A percentile compares a stretch with the other conserved stretches of the same genome.
These are phyloP conservation scores for Shargacucullia verbasci DNA, from an alignment of 2,888 invertebrate species.

Conservation along the genomic window DNA sequence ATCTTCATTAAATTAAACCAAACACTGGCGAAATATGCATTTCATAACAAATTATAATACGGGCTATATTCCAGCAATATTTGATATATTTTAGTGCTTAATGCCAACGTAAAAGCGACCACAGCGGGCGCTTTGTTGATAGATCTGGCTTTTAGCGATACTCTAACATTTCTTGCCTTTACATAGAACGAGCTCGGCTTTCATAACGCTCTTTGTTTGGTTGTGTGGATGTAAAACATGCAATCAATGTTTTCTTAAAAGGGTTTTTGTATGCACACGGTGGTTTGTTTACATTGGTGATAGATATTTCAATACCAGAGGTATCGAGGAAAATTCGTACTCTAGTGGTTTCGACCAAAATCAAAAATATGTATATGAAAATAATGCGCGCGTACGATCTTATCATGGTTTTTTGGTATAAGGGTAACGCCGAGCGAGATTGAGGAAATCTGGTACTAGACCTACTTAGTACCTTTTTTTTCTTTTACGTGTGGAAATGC, in stretches of 20 bases:
- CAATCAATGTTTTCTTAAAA: constrained; percentile 64
- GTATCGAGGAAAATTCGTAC: too few relatives aligned
- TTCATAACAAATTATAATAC: constrained; percentile 13
- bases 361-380: too few relatives aligned
- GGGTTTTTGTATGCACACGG: constrained; percentile 27
- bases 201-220: constrained; percentile 69
- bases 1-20: too few relatives aligned
- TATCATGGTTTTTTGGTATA: too few relatives aligned
- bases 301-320: too few relatives aligned
- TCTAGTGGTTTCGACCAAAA: too few relatives aligned
- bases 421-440: too few relatives aligned
- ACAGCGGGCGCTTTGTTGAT: constrained; percentile 64
- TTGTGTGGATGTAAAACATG: constrained; percentile 58
- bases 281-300: constrained; percentile 1
- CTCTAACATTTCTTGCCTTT: constrained; percentile 63
- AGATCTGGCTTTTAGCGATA: constrained; percentile 72
- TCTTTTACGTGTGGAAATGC: too few relatives aligned
- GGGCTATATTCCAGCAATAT: constrained; percentile 18
- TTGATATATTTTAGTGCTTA: constrained; percentile 56
- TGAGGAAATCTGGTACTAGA: too few relatives aligned
- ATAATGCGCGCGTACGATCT: too few relatives aligned
- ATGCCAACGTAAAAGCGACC: constrained; percentile 64
- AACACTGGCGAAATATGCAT: neutral
- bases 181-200: constrained; percentile 44
- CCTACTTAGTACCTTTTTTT: too few relatives aligned